phyloP scores from a whole-genome alignment of 2,888 invertebrate genomes.

The Drosophila barbarae region DNA sequence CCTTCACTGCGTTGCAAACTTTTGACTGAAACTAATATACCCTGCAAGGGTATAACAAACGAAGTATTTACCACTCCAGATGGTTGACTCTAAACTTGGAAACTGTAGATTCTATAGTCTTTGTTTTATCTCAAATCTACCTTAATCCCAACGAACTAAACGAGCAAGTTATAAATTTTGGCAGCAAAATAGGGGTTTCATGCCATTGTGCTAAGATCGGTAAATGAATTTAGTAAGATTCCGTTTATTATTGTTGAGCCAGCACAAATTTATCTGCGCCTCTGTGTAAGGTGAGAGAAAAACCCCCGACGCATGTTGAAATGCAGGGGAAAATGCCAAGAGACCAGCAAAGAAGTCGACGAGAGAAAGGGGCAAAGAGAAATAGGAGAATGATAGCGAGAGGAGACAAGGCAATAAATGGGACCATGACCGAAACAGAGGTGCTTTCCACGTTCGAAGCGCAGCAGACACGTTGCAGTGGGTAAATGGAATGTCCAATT shows the following conservation, averaged over 20 bases:
- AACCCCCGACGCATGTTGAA: constrained; percentile 26
- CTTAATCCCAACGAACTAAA: not conserved
- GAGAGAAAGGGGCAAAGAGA: constrained; percentile 8
- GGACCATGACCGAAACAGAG: constrained; percentile 58
- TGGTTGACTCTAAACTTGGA: not conserved
- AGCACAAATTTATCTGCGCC: not conserved
- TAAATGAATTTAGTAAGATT: not conserved
- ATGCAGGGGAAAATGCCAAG: constrained; percentile 23
- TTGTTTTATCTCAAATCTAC: not conserved
- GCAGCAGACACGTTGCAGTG: constrained; percentile 3
- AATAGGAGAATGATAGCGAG: constrained; percentile 45
- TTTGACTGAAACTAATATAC: too few relatives aligned
- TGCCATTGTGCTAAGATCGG: not conserved
- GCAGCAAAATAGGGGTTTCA: not conserved
- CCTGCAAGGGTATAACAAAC: too few relatives aligned
- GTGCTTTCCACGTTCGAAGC: constrained; percentile 17
- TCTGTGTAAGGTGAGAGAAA: constrained; percentile 23
- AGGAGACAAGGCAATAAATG: constrained; percentile 61
- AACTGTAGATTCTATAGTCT: not conserved
- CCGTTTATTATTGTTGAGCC: not conserved
- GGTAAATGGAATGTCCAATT: constrained; percentile 20
- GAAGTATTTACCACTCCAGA: too few relatives aligned
- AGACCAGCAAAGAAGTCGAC: constrained; percentile 19
- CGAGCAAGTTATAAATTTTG: not conserved
- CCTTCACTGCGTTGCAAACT: too few relatives aligned